Percentiles rank a stretch among this genome's conserved stretches.
Evolutionary conservation across 2,113 vertebrate genomes (phyloP).

Genomic region (Bostrychus sinensis): DNA sequence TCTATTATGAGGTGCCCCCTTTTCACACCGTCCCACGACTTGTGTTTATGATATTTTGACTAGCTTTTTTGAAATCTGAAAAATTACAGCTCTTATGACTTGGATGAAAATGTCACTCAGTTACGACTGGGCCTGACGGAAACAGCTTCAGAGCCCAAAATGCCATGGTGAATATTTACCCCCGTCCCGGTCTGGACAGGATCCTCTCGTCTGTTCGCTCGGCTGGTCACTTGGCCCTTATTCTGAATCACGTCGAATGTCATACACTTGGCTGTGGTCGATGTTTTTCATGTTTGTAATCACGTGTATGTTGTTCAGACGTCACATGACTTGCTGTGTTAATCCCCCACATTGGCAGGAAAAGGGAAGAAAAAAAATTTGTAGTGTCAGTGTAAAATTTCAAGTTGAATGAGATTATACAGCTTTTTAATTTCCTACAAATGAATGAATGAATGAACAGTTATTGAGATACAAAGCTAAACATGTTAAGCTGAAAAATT

Average conservation of each 20-base stretch:
- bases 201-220: conserved; percentile 62
- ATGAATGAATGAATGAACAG: too few species aligned
- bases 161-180: conserved; percentile 76
- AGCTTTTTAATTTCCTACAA: background rate
- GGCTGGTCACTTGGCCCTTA: conserved; percentile 64
- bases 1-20: background rate
- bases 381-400: background rate
- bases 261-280: conserved; percentile 56
- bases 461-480: background rate
- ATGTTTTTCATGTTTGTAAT: conserved; percentile 21
- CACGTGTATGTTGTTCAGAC: conserved; percentile 14
- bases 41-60: conserved; percentile 57
- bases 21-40: conserved; percentile 3
- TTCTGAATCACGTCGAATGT: conserved; percentile 71
- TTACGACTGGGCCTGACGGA: conserved; percentile 53
- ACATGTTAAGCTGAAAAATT: too few species aligned
- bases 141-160: conserved; percentile 65
- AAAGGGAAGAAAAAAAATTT: background rate
- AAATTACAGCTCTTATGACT: conserved; percentile 28
- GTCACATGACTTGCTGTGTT: conserved; percentile 14
- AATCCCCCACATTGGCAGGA: conserved; percentile 9
- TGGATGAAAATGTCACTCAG: conserved; percentile 72
- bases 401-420: conserved; percentile 5
- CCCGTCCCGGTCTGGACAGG: conserved; percentile 57
- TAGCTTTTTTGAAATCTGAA: conserved; percentile 42